phyloP scores from a whole-genome alignment of 2,888 invertebrate species.

The Ditula angustiorana region DNA sequence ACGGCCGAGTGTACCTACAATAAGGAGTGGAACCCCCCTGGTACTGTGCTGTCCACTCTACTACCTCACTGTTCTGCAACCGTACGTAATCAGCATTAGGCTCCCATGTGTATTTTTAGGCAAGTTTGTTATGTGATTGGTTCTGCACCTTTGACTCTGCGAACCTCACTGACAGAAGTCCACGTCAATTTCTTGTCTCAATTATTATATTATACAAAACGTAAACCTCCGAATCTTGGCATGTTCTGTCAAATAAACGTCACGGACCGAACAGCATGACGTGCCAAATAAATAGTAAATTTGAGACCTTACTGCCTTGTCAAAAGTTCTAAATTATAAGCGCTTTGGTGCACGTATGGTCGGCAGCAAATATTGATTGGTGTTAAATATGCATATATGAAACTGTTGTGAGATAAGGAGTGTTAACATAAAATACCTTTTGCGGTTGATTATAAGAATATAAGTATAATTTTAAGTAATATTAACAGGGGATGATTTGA shows the following conservation, averaged over 20 bases:
- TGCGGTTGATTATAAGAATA: no score
- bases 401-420: no score
- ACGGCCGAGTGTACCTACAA: no score
- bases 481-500: no score
- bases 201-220: conserved; percentile 6
- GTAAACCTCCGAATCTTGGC: conserved; percentile 20
- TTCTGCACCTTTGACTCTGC: not conserved
- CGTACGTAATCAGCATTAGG: no score
- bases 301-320: not conserved
- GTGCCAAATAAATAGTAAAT: not conserved
- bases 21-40: no score
- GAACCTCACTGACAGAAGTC: not conserved
- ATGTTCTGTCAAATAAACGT: conserved; percentile 32
- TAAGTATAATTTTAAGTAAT: no score
- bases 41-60: no score
- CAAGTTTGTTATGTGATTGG: not conserved
- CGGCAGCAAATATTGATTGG: not conserved
- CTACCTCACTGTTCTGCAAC: no score
- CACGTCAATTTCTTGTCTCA: not conserved
- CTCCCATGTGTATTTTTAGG: no score
- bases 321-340: not conserved
- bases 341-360: not conserved
- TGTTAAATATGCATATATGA: not conserved
- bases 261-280: conserved; percentile 20
- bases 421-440: no score